Base-by-base conservation (phyloP, 1,140 invertebrate genomes). In the Trypoxylus dichotomus region DNA sequence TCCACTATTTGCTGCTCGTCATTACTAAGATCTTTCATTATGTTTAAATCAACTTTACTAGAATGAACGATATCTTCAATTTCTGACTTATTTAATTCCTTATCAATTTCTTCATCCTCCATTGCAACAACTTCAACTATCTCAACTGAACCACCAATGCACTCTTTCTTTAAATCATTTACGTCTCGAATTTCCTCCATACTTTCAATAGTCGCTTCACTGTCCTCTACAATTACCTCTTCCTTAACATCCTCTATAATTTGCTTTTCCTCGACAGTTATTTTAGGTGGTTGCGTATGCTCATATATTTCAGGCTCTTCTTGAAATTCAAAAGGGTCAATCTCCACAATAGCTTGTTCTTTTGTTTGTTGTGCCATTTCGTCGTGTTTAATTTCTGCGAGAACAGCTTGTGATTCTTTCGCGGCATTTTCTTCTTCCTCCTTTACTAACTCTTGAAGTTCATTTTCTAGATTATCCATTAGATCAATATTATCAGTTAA, bases 311-410 rank as follows among this genome's bases (percentile, higher is more conserved):
- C 82, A 0, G 84, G 83, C 58, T 86, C 85, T 78, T 86, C 85
- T 79, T 84, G 82, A 78, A 86, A 86, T 77, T 86, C 85, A 81
- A 86, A 86, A 29, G 85, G 87, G 82, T 90, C 89, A 0, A 90
- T 86, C 19, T 75, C 58, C 76, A 88, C 87, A 2, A 86, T 68
- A 1, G 79, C 75, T 11, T 87, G 86, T 75, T 88, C 85, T 54
- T 87, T 85, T 74, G 86, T 85, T 15, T 85, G 83, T 15, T 68
- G 24, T 25, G 42, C 42, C 1, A 3, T 75, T 54, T 32, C 54
- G 1, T 60, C 27, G 60, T 60, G 15, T 19, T 75, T 75, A 2
- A 47, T 75, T 43, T 77, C 77, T 32, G 85, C 84, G 54, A 85
- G 84, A 71, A 84, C 82, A 42, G 83, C 82, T 32, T 63, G 15